Evolutionary conservation across 1,140 invertebrate genomes (phyloP), one percentile per base, ranked within the genome.

Genomic region (Zaprionus vittiger): DNA sequence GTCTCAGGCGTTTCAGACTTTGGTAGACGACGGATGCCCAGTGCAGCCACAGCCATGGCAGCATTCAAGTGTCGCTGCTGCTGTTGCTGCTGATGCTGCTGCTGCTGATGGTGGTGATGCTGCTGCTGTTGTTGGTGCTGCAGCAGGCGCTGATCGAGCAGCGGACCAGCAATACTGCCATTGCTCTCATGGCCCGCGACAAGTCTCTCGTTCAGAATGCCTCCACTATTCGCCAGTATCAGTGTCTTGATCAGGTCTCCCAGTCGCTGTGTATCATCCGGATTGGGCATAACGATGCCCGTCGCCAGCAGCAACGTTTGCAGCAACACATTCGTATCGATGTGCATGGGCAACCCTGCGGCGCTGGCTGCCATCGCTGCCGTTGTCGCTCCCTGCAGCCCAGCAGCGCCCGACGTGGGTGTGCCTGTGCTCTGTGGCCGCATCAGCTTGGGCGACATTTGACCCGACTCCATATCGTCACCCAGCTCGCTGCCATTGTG

Each of bases 221-320:
- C 38, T 11, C 76, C 54, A 20, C 37, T 56, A n/a, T 67, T 69
- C 54, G 91, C 80, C 73, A 91, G 93, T 83, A 95, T 94, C 80
- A 95, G 92, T 63, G 93, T 93, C 78, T 95, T 95, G 85, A 95
- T 93, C 54, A 95, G 92, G 72, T 96, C 95, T 5, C 95, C 95
- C 77, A 95, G 93, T 47, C 91, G 87, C 28, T 87, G 77, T 9
- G 78, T 75, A 54, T 93, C 92, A 15, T 93, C 91, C 71, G 89
- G 52, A 54, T 79, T 83, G 70, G 91, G 80, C 70, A 85, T 79
- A 1, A 62, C 81, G 6, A 80, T 77, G 5, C 81, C 78, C 1
- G 82, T 72, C 1, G 91, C 84, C 54, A 93, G 41, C 37, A 93
- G 55, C 11, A 93, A 67, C 1, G 86, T 87, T 34, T 91, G 91